phyloP scores from a whole-genome alignment of 1,140 invertebrate genomes.

The Dolichoris vasculosae region DNA sequence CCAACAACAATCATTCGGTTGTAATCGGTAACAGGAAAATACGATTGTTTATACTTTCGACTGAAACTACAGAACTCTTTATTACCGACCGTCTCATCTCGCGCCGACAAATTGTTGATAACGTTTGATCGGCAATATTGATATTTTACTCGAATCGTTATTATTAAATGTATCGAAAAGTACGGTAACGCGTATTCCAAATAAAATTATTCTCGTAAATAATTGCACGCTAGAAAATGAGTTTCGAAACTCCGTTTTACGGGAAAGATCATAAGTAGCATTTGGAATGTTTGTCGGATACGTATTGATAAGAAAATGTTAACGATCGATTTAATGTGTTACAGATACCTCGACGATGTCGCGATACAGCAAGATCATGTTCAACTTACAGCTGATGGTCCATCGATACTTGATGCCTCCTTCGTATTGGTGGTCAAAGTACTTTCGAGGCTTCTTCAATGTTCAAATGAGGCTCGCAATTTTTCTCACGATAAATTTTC shows the following conservation, averaged over 20 bases:
- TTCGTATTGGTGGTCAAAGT: constrained; percentile 65
- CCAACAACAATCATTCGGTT: constrained; percentile 68
- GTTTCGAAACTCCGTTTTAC: too few species aligned
- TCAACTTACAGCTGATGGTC: constrained; percentile 70
- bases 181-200: not conserved
- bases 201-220: not conserved
- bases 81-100: constrained; percentile 2
- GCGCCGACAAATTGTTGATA: not conserved
- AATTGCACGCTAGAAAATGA: too few species aligned
- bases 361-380: constrained; percentile 67
- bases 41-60: not conserved
- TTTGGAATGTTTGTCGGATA: too few species aligned
- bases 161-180: too few species aligned
- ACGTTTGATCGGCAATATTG: too few species aligned
- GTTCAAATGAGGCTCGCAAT: constrained; percentile 68
- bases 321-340: constrained; percentile 43
- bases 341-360: constrained; percentile 63
- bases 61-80: constrained; percentile 27
- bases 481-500: constrained; percentile 66
- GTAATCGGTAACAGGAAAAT: constrained; percentile 59
- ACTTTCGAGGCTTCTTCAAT: constrained; percentile 72
- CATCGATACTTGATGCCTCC: constrained; percentile 67
- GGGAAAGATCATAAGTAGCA: too few species aligned
- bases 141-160: too few species aligned
- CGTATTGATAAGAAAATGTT: not conserved